Evolutionary conservation across 1,140 invertebrate genomes (phyloP).

Genomic region (Tetramorium simillimum): DNA sequence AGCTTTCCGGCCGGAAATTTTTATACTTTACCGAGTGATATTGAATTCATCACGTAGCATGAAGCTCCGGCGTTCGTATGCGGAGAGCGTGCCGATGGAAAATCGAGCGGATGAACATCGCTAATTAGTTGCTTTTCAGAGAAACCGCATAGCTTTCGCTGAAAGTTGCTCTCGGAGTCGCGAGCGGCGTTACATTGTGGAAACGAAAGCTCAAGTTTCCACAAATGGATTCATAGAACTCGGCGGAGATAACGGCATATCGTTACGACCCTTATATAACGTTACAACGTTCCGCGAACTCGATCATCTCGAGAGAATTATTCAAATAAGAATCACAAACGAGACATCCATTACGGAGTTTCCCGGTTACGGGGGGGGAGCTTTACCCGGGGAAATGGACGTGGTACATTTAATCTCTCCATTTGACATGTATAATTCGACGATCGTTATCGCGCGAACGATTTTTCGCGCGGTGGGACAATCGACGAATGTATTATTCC

Average conservation of each 20-base stretch:
- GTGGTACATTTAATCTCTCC: neutral
- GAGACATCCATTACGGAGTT: neutral
- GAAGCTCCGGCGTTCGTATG: neutral
- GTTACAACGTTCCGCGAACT: neutral
- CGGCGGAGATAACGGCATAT: neutral
- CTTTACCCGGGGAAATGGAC: too few species aligned
- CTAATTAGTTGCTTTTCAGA: slow-evolving; percentile 33
- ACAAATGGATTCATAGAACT: slow-evolving; percentile 20
- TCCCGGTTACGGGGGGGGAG: neutral
- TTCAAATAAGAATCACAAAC: neutral
- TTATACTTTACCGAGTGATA: neutral
- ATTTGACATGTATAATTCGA: neutral
- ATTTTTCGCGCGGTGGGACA: neutral
- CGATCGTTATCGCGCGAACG: neutral
- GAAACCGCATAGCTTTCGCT: neutral
- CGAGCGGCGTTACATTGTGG: neutral
- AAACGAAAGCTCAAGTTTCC: slow-evolving; percentile 23
- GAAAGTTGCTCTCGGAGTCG: neutral
- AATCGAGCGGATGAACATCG: neutral
- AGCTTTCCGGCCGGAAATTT: neutral
- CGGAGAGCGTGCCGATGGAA: neutral
- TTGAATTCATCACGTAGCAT: neutral
- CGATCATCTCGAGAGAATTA: neutral
- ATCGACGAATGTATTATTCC: neutral
- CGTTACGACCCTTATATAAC: neutral